Evolutionary conservation across 2,113 vertebrate species (phyloP).

Genomic region (Oostethus manadensis): DNA sequence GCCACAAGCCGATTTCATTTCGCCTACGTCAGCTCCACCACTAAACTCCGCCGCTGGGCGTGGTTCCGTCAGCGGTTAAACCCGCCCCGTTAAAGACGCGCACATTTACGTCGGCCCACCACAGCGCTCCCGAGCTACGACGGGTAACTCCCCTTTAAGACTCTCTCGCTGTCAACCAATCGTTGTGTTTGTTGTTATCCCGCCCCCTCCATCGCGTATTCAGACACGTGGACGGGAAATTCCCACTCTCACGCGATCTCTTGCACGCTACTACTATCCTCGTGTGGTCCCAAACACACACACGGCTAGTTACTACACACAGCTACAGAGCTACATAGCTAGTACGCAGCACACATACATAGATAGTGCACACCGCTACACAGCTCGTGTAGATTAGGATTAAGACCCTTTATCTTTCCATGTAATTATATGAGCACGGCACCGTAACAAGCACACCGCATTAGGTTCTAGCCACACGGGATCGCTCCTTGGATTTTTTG

Average conservation of each 20-base stretch:
- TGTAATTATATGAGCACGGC: too few species aligned
- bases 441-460: too few species aligned
- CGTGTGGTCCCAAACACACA: conserved; percentile 9
- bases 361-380: too few species aligned
- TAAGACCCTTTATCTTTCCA: too few species aligned
- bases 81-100: conserved; percentile 45
- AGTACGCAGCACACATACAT: too few species aligned
- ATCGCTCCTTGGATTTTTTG: too few species aligned
- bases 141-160: conserved; percentile 36
- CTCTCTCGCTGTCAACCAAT: conserved; percentile 49
- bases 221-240: conserved; percentile 78
- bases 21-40: conserved; percentile 49
- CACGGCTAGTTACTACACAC: not conserved
- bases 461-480: too few species aligned
- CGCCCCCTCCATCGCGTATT: conserved; percentile 45
- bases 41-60: conserved; percentile 51
- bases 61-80: conserved; percentile 42
- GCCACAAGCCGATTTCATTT: conserved; percentile 47
- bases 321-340: too few species aligned
- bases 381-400: too few species aligned
- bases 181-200: conserved; percentile 67
- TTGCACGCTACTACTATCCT: conserved; percentile 19
- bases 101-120: not conserved
- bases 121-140: fast-evolving
- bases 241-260: conserved; percentile 66